Base-by-base conservation (phyloP, 2,888 invertebrate species). In the Lasioglossum zephyrum region DNA sequence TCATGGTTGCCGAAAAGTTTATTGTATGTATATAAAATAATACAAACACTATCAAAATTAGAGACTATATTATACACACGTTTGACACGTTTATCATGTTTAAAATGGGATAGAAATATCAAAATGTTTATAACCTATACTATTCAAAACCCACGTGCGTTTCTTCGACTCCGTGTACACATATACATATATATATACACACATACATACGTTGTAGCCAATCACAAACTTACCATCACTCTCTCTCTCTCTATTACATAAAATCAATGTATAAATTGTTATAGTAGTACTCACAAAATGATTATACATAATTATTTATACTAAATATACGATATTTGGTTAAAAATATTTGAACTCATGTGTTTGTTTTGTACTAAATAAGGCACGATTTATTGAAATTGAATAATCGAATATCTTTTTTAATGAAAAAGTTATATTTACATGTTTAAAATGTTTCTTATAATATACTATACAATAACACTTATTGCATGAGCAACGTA, bases 41-140 rank as follows among this genome's bases (percentile, higher is more conserved):
- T 31, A 60, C 5, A 8, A 16, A 63, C 8, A 31, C 16, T 26
- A 16, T 16, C 16, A 18, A 63, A 63, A 26, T 4, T 63, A 41
- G 9, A 70, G 49, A 36, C 31, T 73, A 31, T 66, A 70, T 4
- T 70, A 70, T 13, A 13, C 22, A 63, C 39, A 57, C 36, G 47
- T 47, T 36, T 16, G 3, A 47, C n/a, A 47, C 22, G 41, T 11
- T 53, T 76, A 9, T 39, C 31, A 22, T 16, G 6, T 3, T 26
- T 2, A 4, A 73, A 69, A 76, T 4, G 11, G 13, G 31, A 57
- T 74, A 44, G 57, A 22, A 26, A 57, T 11, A 13, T 22, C 11
- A 44, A 81, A 66, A 6, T 53, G 44, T 13, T 66, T 9, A 47
- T 84, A 84, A 84, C 84, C 84, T 84, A 73, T 26, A n/a, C n/a